Percentiles rank a stretch among this genome's conserved stretches.
phyloP scores from a whole-genome alignment of 2,888 invertebrate species.

The Oxycera nigricornis region DNA sequence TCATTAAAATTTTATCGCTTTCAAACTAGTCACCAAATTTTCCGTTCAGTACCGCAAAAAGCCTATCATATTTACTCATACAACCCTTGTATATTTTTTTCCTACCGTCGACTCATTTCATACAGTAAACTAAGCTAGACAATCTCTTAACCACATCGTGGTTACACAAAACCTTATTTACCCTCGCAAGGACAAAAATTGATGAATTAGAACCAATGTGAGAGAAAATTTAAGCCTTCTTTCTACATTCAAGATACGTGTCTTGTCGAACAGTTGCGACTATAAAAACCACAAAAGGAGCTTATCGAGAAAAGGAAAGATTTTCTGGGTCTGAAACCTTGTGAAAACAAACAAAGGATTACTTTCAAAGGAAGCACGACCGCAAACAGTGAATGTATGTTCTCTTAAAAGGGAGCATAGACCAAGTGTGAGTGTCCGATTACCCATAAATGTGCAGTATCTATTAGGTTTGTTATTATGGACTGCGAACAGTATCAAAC shows the following conservation, averaged over 20 bases:
- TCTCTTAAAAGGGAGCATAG: neutral
- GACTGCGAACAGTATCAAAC: neutral
- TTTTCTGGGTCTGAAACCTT: constrained; percentile 28
- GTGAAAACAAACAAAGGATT: neutral
- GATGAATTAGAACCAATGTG: neutral
- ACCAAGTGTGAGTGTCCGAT: neutral
- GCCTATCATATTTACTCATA: too few relatives aligned
- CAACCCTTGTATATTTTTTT: too few relatives aligned
- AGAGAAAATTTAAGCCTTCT: neutral
- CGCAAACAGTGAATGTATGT: neutral
- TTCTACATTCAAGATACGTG: neutral
- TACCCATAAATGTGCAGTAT: neutral
- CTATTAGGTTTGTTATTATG: neutral
- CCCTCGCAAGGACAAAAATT: neutral
- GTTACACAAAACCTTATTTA: neutral
- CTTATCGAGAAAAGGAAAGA: constrained; percentile 21
- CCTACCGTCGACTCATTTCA: too few relatives aligned
- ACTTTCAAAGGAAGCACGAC: neutral
- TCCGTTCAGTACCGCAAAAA: too few relatives aligned
- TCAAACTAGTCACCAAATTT: too few relatives aligned
- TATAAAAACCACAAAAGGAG: constrained; percentile 33
- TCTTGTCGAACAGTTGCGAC: neutral
- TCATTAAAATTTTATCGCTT: too few relatives aligned
- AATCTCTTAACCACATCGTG: neutral
- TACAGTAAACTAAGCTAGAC: neutral